Evolutionary conservation across 2,797 vertebrate genomes (phyloP), one percentile per base, ranked within the genome.

Genomic region (Pangasius macronema): DNA sequence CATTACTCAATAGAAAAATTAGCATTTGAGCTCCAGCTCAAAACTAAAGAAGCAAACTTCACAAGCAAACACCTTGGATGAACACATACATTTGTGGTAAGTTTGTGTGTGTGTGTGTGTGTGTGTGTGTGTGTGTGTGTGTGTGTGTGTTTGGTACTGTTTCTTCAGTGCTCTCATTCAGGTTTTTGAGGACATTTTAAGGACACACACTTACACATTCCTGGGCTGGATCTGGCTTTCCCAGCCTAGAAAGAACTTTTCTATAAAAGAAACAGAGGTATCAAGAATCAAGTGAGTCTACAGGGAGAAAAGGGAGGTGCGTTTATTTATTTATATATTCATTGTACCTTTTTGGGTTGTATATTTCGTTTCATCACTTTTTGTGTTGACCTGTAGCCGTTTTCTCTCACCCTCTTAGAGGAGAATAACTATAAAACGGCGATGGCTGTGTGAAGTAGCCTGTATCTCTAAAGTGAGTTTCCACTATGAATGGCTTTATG

Each of bases 51-150:
- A 65, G n/a, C 11, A 59, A 65, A 65, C 2, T 33, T 20, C 33
- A 42, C 42, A 42, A 6, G 5, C 42, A 22, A 70, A 39, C 18
- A 9, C 6, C 36, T 39, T 33, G 18, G 7, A 18, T 70, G 6
- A 70, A 36, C 6, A 22, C 20, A 13, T 3, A 79, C 27, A 53
- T 42, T 75, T 46, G 20, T 8, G 30, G 10, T 9, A 49, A 33
- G 22, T 39, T 5, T 73, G 55, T 73, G 4, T 53, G 46, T 16
- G 22, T 27, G 18, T 51, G 59, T 33, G 24, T 72, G 39, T 49
- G 42, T 82, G 33, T 82, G 55, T 81, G 79, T 61, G 79, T 81
- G 59, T 83, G 27, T 30, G 61, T 49, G 63, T 67, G 81, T 72
- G 67, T 53, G 82, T 70, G 18, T 53, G 46, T 53, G 10, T 70